These are phyloP conservation scores for Oopsacas minuta DNA, from an alignment of 37 sponge, comb jelly and placozoan genomes.

Conservation along the genomic window DNA sequence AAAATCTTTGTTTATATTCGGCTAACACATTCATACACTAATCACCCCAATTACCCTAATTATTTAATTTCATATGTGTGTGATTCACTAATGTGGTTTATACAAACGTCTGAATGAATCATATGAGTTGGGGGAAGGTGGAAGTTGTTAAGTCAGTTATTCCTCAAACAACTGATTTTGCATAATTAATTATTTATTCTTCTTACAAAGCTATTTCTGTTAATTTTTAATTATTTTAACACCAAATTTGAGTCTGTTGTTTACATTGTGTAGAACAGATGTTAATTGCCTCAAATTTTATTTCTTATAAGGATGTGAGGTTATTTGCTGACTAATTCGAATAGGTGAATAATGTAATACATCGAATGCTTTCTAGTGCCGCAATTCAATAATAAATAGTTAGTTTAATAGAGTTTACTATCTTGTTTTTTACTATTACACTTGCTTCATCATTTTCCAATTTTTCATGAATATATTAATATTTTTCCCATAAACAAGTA, in stretches of 20 bases:
- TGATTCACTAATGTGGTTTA: not conserved
- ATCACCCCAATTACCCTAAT: too few species aligned
- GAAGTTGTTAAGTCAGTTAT: not conserved
- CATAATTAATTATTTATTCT: not conserved
- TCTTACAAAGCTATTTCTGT: not conserved
- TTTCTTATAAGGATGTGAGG: not conserved
- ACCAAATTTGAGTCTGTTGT: not conserved
- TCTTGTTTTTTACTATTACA: too few species aligned
- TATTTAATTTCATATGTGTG: too few species aligned
- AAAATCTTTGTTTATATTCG: not conserved
- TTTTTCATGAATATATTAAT: too few species aligned
- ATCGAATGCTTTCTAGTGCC: too few species aligned
- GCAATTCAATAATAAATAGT: too few species aligned
- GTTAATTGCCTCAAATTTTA: not conserved
- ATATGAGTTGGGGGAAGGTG: not conserved
- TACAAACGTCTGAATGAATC: not conserved
- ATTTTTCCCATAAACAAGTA: too few species aligned
- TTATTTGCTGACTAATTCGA: not conserved
- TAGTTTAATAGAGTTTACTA: too few species aligned
- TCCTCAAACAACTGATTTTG: not conserved
- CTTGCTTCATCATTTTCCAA: too few species aligned
- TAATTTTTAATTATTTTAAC: not conserved
- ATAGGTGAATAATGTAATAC: too few species aligned
- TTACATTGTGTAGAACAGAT: not conserved
- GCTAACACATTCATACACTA: too few species aligned